A percentile compares a stretch with the other conserved stretches of the same genome.
Conservation (phyloP, 1,140 invertebrate genomes). For the Plodia interpunctella region DNA sequence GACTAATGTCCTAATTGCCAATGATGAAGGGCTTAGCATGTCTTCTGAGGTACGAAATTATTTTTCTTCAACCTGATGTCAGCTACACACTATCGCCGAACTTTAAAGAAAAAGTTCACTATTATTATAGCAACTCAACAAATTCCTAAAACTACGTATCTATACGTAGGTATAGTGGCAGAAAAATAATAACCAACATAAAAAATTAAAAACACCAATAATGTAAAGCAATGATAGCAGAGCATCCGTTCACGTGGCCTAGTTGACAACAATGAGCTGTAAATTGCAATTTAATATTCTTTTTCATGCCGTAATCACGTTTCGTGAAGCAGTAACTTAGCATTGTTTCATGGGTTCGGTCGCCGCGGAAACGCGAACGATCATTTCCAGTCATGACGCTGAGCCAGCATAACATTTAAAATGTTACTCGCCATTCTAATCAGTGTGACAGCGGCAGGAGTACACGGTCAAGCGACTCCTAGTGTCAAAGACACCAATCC, state of each 20-base stretch:
- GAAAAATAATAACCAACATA: too few relatives aligned
- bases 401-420: conserved; percentile 56
- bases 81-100: too few relatives aligned
- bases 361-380: conserved; percentile 32
- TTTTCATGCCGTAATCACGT: conserved; percentile 48
- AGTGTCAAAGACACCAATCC: conserved; percentile 27
- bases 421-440: conserved; percentile 53
- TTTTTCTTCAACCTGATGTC: too few relatives aligned
- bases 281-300: conserved; percentile 43
- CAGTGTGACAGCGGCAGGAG: neutral
- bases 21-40: too few relatives aligned
- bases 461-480: conserved; percentile 25
- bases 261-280: conserved; percentile 34
- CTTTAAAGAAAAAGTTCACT: too few relatives aligned
- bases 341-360: conserved; percentile 49
- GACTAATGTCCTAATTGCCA: too few relatives aligned
- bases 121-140: too few relatives aligned
- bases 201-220: neutral
- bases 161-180: too few relatives aligned
- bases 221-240: conserved; percentile 1
- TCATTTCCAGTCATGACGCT: conserved; percentile 61
- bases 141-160: too few relatives aligned
- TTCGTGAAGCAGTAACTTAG: conserved; percentile 38
- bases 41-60: too few relatives aligned
- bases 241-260: conserved; percentile 18